Evolutionary conservation across 2,797 vertebrate species (phyloP).

Genomic region (Epinephelus coioides): DNA sequence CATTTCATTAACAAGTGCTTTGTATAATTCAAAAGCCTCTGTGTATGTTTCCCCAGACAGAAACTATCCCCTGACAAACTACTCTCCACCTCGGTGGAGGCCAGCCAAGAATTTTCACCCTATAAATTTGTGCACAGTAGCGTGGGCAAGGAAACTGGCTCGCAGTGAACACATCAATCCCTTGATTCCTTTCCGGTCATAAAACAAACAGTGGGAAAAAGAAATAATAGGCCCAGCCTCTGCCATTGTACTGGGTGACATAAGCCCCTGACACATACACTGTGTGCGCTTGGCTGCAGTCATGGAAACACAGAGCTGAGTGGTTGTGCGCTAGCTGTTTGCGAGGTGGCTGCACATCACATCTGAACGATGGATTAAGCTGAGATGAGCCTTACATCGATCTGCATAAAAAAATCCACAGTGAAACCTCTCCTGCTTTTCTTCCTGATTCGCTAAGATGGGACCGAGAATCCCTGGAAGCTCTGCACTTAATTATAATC

Average conservation of each 20-base stretch:
- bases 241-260: constrained; percentile 43
- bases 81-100: constrained; percentile 48
- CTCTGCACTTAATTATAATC: constrained; percentile 61
- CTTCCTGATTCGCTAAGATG: constrained; percentile 38
- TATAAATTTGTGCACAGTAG: constrained; percentile 60
- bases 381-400: constrained; percentile 64
- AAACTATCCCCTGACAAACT: constrained; percentile 63
- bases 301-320: constrained; percentile 58
- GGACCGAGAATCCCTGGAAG: constrained; percentile 54
- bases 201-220: constrained; percentile 67
- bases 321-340: constrained; percentile 39
- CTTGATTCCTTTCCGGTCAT: constrained; percentile 58
- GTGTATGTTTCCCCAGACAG: constrained; percentile 66
- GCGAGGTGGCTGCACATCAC: constrained; percentile 55
- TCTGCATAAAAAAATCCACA: constrained; percentile 62
- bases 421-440: constrained; percentile 52
- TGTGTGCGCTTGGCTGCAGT: constrained; percentile 41
- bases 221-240: constrained; percentile 60
- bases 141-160: constrained; percentile 49
- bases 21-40: constrained; percentile 59
- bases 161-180: constrained; percentile 60
- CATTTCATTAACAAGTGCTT: constrained; percentile 71
- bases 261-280: constrained; percentile 48
- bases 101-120: constrained; percentile 56
- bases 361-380: constrained; percentile 69